Percentiles rank a stretch among this genome's conserved stretches.
Conservation (phyloP, 2,113 vertebrate species). For the Setophaga kirtlandii region DNA sequence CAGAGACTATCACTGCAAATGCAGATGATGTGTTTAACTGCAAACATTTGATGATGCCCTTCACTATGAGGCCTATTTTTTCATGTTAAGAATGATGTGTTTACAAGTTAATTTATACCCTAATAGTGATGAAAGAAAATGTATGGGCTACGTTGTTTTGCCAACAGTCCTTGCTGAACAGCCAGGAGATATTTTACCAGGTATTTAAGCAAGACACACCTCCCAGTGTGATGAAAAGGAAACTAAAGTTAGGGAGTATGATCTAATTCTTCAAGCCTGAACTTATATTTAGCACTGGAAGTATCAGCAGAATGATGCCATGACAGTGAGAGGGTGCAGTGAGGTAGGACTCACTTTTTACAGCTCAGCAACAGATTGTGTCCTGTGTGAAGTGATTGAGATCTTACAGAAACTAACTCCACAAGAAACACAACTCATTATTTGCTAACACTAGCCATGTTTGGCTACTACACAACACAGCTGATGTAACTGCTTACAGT, state of each 20-base stretch:
- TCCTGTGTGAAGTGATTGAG: neutral
- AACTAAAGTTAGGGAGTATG: conserved; percentile 8
- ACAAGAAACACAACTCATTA: neutral
- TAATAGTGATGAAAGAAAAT: neutral
- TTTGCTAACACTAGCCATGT: neutral
- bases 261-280: neutral
- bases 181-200: neutral
- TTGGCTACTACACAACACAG: neutral
- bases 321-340: neutral
- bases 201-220: conserved; percentile 8
- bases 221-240: conserved; percentile 8
- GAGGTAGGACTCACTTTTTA: neutral
- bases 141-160: neutral
- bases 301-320: neutral
- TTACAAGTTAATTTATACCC: conserved; percentile 26
- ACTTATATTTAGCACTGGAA: conserved; percentile 21
- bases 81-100: neutral
- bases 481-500: neutral
- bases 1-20: neutral
- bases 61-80: neutral
- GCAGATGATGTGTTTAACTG: neutral
- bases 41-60: neutral
- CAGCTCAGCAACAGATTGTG: neutral
- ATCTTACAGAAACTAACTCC: neutral
- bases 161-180: neutral